phyloP scores from a whole-genome alignment of 2,888 invertebrate genomes.

The Entomobrya multifasciata region DNA sequence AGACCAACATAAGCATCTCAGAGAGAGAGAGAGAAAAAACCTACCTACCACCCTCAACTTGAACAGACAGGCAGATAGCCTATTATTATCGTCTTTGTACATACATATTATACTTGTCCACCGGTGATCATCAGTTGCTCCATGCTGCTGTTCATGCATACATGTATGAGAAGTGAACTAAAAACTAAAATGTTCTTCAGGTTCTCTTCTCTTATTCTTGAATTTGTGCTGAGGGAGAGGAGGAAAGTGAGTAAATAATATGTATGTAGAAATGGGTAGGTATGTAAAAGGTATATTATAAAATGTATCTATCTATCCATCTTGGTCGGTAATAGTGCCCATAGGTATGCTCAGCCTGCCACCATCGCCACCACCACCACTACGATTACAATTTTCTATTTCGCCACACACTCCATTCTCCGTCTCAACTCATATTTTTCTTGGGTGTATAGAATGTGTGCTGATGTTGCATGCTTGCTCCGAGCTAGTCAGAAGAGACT shows the following conservation, averaged over 20 bases:
- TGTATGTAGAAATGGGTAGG: too few relatives aligned
- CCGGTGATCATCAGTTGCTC: too few relatives aligned
- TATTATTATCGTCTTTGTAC: slow-evolving; percentile 49
- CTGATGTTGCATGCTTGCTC: slow-evolving; percentile 44
- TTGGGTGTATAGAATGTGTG: background rate
- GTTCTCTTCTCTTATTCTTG: too few relatives aligned
- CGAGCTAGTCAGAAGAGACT: slow-evolving; percentile 39
- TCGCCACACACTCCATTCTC: slow-evolving; percentile 59
- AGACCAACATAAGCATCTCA: background rate
- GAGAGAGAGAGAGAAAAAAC: too few relatives aligned
- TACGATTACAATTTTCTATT: slow-evolving; percentile 74
- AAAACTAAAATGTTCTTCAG: slow-evolving; percentile 39
- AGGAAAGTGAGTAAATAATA: slow-evolving; percentile 42
- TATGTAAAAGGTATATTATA: too few relatives aligned
- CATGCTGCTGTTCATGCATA: slow-evolving; percentile 29
- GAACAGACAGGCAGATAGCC: slow-evolving; percentile 39
- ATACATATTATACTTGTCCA: slow-evolving; percentile 48
- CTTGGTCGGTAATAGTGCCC: slow-evolving; percentile 73
- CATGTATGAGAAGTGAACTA: slow-evolving; percentile 47
- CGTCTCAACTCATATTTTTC: too few relatives aligned
- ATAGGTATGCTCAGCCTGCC: slow-evolving; percentile 71
- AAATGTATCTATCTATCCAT: slow-evolving; percentile 51
- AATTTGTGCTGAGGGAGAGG: slow-evolving; percentile 37
- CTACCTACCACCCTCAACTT: slow-evolving; percentile 56
- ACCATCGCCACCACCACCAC: slow-evolving; percentile 57